Percentiles rank a stretch among this genome's conserved stretches.
Conservation (phyloP, 2,797 vertebrate species). For the Parambassis ranga region DNA sequence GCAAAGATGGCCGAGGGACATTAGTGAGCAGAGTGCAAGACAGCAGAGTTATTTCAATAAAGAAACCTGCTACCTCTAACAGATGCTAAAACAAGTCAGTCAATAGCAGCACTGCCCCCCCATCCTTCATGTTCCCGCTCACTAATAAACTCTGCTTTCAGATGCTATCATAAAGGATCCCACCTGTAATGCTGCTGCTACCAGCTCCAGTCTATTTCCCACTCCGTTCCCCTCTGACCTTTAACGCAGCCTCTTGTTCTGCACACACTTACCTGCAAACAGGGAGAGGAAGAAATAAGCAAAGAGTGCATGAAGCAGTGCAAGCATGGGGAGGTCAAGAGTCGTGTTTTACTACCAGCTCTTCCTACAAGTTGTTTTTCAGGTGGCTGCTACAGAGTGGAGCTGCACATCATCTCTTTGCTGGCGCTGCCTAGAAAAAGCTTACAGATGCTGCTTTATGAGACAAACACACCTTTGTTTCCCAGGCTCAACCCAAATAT, state of each 20-base stretch:
- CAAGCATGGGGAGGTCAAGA: slow-evolving; percentile 10
- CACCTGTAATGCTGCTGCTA: neutral
- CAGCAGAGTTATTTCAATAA: slow-evolving; percentile 13
- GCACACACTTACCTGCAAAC: neutral
- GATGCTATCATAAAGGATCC: neutral
- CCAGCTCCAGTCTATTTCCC: neutral
- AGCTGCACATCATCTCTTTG: slow-evolving; percentile 18
- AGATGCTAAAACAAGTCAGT: neutral
- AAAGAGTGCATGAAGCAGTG: neutral
- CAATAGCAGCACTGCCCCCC: neutral
- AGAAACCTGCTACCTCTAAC: neutral
- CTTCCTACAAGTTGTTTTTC: slow-evolving; percentile 30
- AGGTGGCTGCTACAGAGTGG: slow-evolving; percentile 8
- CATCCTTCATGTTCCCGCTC: slow-evolving; percentile 3
- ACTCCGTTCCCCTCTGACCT: slow-evolving; percentile 10
- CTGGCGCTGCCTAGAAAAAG: neutral
- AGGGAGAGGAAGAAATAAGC: neutral
- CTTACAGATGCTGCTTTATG: slow-evolving; percentile 30
- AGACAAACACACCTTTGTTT: slow-evolving; percentile 29
- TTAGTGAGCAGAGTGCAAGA: neutral
- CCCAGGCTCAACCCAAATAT: slow-evolving; percentile 1
- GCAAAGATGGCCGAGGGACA: slow-evolving; percentile 18
- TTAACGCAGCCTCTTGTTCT: slow-evolving; percentile 8
- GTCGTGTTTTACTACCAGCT: slow-evolving; percentile 26
- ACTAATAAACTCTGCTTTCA: slow-evolving; percentile 15